Evolutionary conservation across 1,140 invertebrate species (phyloP).

Genomic region (Heterodera carotae): DNA sequence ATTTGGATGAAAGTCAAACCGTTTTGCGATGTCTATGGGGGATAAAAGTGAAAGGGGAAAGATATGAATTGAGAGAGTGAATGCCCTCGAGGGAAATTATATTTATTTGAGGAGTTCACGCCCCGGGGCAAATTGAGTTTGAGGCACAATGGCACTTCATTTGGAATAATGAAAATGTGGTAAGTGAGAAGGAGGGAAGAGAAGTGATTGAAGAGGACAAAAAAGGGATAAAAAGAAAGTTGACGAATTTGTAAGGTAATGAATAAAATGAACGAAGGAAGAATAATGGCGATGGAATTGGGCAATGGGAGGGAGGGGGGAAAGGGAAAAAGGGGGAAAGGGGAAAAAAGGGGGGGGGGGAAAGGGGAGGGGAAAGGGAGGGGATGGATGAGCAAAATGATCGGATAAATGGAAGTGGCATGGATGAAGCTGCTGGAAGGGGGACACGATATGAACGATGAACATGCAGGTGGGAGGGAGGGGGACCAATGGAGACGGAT

Average conservation of each 20-base stretch:
- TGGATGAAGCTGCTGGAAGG: too few relatives aligned
- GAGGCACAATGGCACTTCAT: constrained; percentile 6
- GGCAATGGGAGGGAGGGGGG: not conserved
- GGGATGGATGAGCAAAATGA: not conserved
- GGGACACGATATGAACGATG: too few relatives aligned
- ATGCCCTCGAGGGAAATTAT: not conserved
- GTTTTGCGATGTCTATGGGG: not conserved
- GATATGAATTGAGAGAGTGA: not conserved
- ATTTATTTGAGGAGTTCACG: not conserved
- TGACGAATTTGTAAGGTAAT: not conserved
- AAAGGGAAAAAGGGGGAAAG: not conserved
- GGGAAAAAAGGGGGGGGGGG: not conserved
- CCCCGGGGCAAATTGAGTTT: not conserved
- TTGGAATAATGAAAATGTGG: not conserved
- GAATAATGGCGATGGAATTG: not conserved
- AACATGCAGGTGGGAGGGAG: not conserved
- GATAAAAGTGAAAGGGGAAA: not conserved
- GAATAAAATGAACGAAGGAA: too few relatives aligned
- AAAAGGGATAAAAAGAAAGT: too few relatives aligned
- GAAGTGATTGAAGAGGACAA: too few relatives aligned
- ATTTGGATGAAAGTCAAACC: not conserved
- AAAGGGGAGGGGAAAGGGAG: too few relatives aligned
- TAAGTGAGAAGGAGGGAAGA: too few relatives aligned
- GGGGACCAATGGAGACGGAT: not conserved
- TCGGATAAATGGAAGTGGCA: too few relatives aligned